Evolutionary conservation across 2,797 vertebrate species (phyloP).

Genomic region (Sciaenops ocellatus): DNA sequence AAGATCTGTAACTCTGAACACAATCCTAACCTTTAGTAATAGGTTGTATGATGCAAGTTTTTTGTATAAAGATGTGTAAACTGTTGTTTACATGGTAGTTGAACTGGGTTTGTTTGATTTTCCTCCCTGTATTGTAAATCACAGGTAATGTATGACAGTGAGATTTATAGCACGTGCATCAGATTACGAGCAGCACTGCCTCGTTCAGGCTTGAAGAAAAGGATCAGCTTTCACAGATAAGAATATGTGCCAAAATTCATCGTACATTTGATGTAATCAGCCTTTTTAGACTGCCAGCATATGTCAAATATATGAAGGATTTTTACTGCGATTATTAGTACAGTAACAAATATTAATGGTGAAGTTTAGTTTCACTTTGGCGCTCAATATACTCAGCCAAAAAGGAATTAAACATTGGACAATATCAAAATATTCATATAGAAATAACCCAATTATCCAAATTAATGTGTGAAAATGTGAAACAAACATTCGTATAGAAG

Average conservation of each 20-base stretch:
- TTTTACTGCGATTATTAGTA: too few species aligned
- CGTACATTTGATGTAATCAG: neutral
- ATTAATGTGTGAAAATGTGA: neutral
- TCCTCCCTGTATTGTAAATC: neutral
- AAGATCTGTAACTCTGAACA: too few species aligned
- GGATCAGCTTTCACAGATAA: neutral
- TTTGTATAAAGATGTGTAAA: neutral
- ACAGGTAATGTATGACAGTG: neutral
- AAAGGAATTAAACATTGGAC: neutral
- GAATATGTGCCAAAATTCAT: neutral
- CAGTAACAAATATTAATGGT: too few species aligned
- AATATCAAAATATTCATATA: too few species aligned
- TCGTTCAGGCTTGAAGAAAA: constrained; percentile 15
- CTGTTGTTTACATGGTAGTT: neutral
- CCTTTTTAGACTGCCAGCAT: constrained; percentile 3
- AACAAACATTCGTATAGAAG: neutral
- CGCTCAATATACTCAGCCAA: too few species aligned
- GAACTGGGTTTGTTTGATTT: neutral
- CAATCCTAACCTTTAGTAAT: neutral
- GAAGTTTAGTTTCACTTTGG: too few species aligned
- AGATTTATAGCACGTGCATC: neutral
- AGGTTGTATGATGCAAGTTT: neutral
- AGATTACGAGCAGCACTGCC: neutral
- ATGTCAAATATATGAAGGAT: too few species aligned
- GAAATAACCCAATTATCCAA: neutral